These are phyloP conservation scores for Heloderma charlesbogerti DNA, from an alignment of 2,113 vertebrate species.

Conservation along the genomic window DNA sequence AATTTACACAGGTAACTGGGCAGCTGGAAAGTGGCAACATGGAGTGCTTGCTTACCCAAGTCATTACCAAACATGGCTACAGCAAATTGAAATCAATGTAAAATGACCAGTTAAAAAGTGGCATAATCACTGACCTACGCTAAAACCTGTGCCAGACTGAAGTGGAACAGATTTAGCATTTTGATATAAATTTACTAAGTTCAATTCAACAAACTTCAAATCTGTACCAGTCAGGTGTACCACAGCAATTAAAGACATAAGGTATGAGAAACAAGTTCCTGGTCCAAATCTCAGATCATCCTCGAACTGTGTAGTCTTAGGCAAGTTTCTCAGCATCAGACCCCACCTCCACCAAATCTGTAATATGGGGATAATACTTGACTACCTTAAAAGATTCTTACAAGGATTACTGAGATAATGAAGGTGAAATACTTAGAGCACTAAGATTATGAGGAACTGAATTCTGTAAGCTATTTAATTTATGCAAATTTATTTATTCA, in stretches of 20 bases:
- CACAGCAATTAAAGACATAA: not conserved
- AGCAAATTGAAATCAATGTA: not conserved
- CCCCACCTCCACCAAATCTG: not conserved
- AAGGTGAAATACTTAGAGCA: not conserved
- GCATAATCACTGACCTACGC: not conserved
- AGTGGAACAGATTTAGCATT: not conserved
- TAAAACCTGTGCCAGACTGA: not conserved
- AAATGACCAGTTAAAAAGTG: too few species aligned
- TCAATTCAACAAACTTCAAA: not conserved
- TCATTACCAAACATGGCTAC: not conserved
- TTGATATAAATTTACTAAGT: not conserved
- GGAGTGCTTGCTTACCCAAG: not conserved
- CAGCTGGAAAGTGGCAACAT: not conserved
- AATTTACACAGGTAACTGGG: accelerated
- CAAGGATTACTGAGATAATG: not conserved
- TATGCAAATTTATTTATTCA: not conserved
- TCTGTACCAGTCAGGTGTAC: not conserved
- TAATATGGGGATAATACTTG: not conserved
- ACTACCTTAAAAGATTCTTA: not conserved
- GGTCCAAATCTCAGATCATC: not conserved
- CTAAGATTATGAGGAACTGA: not conserved
- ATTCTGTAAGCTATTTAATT: not conserved
- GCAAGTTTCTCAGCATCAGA: not conserved
- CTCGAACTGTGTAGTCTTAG: too few species aligned
- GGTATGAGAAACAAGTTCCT: not conserved